A percentile compares a stretch with the other conserved stretches of the same genome.
phyloP scores from a whole-genome alignment of 2,888 invertebrate genomes.

The Cephus rjabovi region DNA sequence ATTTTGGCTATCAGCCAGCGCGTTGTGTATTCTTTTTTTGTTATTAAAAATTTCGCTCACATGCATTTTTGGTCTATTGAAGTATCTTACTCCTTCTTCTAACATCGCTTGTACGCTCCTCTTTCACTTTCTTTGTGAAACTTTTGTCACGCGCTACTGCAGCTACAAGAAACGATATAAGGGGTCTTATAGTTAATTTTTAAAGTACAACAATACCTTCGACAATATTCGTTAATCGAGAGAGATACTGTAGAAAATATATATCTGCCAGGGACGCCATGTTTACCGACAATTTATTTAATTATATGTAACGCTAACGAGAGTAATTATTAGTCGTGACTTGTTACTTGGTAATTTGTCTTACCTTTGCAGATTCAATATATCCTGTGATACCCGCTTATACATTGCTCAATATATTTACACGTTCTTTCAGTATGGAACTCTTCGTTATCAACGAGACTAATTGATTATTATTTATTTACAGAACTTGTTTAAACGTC shows the following conservation, averaged over 20 bases:
- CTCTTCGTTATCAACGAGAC: neutral
- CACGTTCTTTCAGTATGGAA: neutral
- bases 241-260: neutral
- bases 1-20: neutral
- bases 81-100: neutral
- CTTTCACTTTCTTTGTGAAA: neutral
- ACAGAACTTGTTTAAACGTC: neutral
- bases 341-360: neutral
- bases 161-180: neutral
- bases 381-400: neutral
- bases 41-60: neutral
- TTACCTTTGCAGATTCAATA: neutral
- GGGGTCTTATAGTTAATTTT: neutral
- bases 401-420: neutral
- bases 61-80: neutral
- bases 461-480: neutral
- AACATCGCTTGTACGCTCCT: neutral
- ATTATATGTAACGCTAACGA: neutral
- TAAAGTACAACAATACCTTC: neutral
- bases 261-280: neutral
- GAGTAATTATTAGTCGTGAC: neutral
- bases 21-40: neutral
- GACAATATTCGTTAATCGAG: neutral
- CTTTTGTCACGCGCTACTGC: neutral
- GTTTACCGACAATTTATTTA: neutral